A percentile compares a stretch with the other conserved stretches of the same genome.
phyloP scores from a whole-genome alignment of 2,888 invertebrate species.

The Ichneumoninae sp. region DNA sequence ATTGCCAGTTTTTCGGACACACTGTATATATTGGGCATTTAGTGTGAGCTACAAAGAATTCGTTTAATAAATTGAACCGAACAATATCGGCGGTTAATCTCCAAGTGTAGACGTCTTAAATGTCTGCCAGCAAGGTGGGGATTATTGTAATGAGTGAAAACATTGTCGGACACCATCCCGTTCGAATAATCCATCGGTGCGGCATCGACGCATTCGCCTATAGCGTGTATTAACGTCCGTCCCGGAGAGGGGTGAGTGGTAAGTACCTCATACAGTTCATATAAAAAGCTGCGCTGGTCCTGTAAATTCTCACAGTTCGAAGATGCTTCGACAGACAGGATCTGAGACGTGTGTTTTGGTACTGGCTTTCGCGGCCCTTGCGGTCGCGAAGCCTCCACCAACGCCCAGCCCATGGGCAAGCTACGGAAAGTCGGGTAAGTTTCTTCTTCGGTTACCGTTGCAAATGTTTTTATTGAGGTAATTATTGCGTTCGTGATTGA shows the following conservation, averaged over 20 bases:
- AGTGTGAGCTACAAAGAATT: conserved; percentile 39
- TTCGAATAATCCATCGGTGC: conserved; percentile 36
- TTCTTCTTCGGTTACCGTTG: neutral
- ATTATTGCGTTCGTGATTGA: neutral
- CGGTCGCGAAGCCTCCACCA: conserved; percentile 72
- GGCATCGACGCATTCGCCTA: conserved; percentile 21
- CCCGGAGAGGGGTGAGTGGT: neutral
- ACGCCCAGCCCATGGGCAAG: conserved; percentile 73
- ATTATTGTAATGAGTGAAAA: conserved; percentile 72
- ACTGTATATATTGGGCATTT: neutral
- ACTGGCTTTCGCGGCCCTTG: conserved; percentile 66
- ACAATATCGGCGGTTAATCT: conserved; percentile 69
- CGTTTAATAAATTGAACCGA: conserved; percentile 34
- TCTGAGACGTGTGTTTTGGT: conserved; percentile 69
- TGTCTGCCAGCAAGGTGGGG: conserved; percentile 57
- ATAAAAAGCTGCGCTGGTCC: conserved; percentile 70
- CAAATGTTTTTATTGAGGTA: neutral
- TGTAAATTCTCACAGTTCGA: conserved; percentile 60
- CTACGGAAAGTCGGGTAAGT: conserved; percentile 54
- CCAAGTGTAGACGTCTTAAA: conserved; percentile 73
- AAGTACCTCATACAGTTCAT: conserved; percentile 49
- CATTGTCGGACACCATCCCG: conserved; percentile 26
- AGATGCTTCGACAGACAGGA: conserved; percentile 74
- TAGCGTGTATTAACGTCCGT: neutral
- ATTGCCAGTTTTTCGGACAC: neutral